Conservation (phyloP, 2,113 vertebrate species). For the Anseranas semipalmata region DNA sequence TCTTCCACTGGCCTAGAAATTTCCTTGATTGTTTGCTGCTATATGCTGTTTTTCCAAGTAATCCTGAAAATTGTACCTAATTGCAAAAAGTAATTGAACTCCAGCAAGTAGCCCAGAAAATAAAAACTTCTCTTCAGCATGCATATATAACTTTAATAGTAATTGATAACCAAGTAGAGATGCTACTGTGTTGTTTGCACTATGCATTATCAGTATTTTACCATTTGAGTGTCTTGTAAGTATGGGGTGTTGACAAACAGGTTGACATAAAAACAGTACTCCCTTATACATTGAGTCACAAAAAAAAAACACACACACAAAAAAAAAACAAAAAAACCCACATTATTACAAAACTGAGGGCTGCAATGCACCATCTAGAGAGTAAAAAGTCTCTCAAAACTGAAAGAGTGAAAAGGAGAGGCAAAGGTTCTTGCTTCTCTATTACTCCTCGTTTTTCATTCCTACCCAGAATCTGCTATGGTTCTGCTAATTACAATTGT, state of each 20-base stretch:
- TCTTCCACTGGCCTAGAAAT: not conserved
- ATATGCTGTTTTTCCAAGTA: not conserved
- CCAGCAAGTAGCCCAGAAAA: not conserved
- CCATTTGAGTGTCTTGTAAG: not conserved
- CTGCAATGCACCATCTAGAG: not conserved
- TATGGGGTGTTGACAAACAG: accelerated
- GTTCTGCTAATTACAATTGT: not conserved
- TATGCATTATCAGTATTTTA: not conserved
- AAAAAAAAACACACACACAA: too few species aligned
- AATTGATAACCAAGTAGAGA: not conserved
- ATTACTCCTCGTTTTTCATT: not conserved
- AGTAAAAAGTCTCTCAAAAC: not conserved
- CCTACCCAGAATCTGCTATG: not conserved
- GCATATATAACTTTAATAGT: not conserved
- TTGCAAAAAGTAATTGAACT: not conserved
- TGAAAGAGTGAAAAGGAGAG: not conserved
- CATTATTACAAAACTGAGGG: not conserved
- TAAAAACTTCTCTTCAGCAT: not conserved
- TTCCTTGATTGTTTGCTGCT: not conserved
- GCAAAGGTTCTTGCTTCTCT: not conserved
- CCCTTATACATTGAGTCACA: accelerated
- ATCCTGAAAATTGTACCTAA: not conserved
- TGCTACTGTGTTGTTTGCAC: not conserved
- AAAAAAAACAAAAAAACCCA: too few species aligned
- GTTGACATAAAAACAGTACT: not conserved